Conservation (phyloP, 1,140 invertebrate species). For the Teleogryllus occipitalis region DNA sequence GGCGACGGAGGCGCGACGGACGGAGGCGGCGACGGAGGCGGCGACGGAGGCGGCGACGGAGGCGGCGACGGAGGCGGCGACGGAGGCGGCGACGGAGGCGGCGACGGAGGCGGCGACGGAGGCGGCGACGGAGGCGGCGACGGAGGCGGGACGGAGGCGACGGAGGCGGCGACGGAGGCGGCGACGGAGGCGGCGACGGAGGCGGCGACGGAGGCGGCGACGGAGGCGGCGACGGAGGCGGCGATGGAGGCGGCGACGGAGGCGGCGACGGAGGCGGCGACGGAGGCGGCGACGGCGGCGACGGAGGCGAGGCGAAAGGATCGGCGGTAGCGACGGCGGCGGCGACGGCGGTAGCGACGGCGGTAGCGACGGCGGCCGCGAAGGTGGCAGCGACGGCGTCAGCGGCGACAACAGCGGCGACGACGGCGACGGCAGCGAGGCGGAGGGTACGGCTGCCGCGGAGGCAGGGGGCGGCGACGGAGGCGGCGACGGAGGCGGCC, state of each 20-base stretch:
- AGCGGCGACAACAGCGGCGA: too few relatives aligned
- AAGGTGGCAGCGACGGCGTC: neutral
- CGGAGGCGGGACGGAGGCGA: too few relatives aligned
- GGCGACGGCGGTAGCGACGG: too few relatives aligned
- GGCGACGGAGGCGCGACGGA: too few relatives aligned
- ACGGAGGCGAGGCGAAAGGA: too few relatives aligned
- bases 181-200: neutral
- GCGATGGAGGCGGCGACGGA: too few relatives aligned
- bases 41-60: neutral
- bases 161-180: too few relatives aligned
- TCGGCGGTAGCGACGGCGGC: too few relatives aligned
- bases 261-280: neutral
- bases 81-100: too few relatives aligned
- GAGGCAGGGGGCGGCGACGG: neutral
- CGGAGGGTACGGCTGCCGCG: neutral
- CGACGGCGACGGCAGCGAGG: too few relatives aligned
- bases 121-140: neutral
- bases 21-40: neutral
- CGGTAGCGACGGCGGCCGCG: neutral
- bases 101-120: neutral
- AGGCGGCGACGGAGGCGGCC: neutral
- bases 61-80: too few relatives aligned
- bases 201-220: neutral
- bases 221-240: neutral
- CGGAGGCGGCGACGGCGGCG: neutral